Conservation (phyloP, 2,113 vertebrate species). For the Ploceus nigricollis region DNA sequence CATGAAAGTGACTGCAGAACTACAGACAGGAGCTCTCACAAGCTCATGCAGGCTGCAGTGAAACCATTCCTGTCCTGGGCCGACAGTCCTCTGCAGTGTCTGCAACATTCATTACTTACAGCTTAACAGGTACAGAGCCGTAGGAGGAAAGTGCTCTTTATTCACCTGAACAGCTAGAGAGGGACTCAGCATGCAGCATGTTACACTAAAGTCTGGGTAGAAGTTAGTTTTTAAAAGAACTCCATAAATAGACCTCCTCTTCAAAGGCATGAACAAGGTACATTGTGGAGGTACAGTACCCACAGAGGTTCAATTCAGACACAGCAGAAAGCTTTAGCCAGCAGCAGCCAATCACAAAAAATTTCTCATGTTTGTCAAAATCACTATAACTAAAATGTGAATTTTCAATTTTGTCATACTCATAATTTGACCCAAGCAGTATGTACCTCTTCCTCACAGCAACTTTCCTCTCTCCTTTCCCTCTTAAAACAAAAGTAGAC, state of each 20-base stretch:
- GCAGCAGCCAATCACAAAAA: not conserved
- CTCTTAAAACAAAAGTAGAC: not conserved
- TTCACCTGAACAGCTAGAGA: not conserved
- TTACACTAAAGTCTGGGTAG: not conserved
- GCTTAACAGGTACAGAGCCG: not conserved
- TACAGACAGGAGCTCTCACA: not conserved
- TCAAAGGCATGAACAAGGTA: not conserved
- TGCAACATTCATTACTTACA: accelerated
- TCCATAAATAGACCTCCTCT: not conserved
- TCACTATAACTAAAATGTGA: not conserved
- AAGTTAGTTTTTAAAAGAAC: not conserved
- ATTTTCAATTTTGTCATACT: not conserved
- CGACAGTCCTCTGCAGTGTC: not conserved
- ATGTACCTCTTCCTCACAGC: not conserved
- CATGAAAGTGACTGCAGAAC: not conserved
- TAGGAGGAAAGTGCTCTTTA: not conserved
- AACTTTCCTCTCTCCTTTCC: not conserved
- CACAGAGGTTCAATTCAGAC: not conserved
- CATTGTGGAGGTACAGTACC: not conserved
- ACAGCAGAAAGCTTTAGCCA: not conserved
- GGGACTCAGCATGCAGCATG: not conserved
- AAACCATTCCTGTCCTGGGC: not conserved
- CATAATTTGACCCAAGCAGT: not conserved
- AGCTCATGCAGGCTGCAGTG: not conserved
- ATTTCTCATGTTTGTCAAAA: not conserved